Conservation (phyloP, 2,797 vertebrate genomes). For the Cynopterus sphinx region DNA sequence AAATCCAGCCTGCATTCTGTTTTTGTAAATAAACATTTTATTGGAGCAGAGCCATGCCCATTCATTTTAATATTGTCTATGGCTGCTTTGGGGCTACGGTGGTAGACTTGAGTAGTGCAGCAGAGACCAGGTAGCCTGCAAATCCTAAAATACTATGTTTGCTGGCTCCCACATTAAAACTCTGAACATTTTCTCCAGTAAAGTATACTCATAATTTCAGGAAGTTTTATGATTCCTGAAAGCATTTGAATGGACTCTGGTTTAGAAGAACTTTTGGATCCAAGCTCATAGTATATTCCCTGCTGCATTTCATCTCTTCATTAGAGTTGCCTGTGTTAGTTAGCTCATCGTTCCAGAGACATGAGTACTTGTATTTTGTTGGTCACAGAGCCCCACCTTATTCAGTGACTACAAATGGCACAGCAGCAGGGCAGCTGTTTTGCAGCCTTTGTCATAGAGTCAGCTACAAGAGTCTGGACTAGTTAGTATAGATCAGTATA, state of each 20-base stretch:
- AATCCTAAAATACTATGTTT: not conserved
- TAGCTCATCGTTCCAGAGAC: not conserved
- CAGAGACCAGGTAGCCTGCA: not conserved
- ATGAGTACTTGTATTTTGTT: not conserved
- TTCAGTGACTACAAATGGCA: not conserved
- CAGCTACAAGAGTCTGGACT: not conserved
- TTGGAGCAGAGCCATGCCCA: not conserved
- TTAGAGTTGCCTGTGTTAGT: not conserved
- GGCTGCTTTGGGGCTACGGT: not conserved
- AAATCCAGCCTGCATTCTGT: not conserved
- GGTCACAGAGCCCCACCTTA: not conserved
- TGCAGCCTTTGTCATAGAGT: not conserved
- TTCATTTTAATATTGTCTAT: constrained; percentile 19
- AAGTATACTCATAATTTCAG: not conserved
- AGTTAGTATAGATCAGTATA: not conserved
- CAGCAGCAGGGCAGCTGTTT: not conserved
- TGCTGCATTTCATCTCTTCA: not conserved
- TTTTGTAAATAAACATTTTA: constrained; percentile 41
- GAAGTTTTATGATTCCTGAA: constrained; percentile 18
- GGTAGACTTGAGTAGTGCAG: not conserved
- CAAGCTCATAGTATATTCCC: not conserved
- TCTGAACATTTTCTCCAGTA: not conserved
- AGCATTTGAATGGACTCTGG: not conserved
- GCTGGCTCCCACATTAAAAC: not conserved
- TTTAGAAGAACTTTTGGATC: not conserved